A percentile compares a stretch with the other conserved stretches of the same genome.
Evolutionary conservation across 2,888 invertebrate genomes (phyloP).

Genomic region (Synanthedon formicaeformis): DNA sequence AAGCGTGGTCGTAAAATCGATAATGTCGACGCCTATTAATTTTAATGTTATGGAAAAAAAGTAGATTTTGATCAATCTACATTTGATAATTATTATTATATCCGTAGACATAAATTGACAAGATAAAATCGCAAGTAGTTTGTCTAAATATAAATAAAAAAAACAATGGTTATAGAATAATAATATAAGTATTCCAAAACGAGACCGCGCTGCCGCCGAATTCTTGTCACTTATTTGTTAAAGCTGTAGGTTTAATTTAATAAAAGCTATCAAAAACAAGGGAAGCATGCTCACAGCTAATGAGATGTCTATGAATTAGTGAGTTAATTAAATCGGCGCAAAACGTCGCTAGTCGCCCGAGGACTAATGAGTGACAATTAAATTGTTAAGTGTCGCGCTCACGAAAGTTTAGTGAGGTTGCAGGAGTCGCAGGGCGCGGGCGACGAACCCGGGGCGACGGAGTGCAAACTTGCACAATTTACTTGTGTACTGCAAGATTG

Average conservation of each 20-base stretch:
- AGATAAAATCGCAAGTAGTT: no score
- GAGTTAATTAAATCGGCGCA: constrained; percentile 34
- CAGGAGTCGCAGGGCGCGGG: constrained; percentile 54
- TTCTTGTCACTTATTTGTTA: no score
- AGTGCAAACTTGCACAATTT: constrained; percentile 53
- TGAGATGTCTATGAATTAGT: constrained; percentile 49
- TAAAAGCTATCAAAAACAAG: no score
- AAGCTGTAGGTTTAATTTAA: no score
- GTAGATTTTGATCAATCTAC: no score
- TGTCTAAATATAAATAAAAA: neutral
- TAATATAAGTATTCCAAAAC: neutral
- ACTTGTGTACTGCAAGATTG: constrained; percentile 57
- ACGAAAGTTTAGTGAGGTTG: constrained; percentile 58
- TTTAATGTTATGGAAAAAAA: no score
- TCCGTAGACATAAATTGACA: no score
- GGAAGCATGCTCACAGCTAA: constrained; percentile 21
- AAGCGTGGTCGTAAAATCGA: no score
- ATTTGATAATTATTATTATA: no score
- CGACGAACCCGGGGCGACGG: constrained; percentile 39
- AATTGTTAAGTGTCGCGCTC: constrained; percentile 59
- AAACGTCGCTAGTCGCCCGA: constrained; percentile 46
- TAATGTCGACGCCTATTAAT: no score
- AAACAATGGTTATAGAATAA: neutral
- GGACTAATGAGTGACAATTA: constrained; percentile 63
- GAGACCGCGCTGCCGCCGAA: no score